Base-by-base conservation (phyloP, 2,888 invertebrate genomes). In the Ornithoptera priamus region DNA sequence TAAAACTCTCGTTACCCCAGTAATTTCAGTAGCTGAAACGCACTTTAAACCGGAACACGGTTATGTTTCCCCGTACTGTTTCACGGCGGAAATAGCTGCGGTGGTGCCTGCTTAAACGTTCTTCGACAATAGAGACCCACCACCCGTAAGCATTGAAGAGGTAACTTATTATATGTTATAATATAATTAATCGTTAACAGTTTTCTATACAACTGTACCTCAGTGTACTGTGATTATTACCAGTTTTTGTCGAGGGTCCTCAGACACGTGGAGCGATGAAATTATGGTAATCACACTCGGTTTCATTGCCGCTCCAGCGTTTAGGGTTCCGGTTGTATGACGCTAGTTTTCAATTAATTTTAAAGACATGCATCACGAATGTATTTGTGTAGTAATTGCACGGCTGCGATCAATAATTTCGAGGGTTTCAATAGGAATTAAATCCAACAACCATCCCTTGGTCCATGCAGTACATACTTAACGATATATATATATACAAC, bases 201-300 rank as follows among this genome's bases (percentile, higher is more conserved):
- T 84, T 85, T 67, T 77, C 74, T 72, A 20, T 64, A 42, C 72
- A 74, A 73, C 80, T 78, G 86, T 89, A 87, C 81, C 72, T 72
- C 83, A 76, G 78, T 82, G 85, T 85, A 85, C 86, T 80, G 87
- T 90, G 88, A 90, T 91, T 90, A 91, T 83, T 87, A 84, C 88
- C 89, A 89, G 88, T 91, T 92, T 92, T 92, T 92, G 88, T 90
- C 78, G 79, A 77, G 77, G 79, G 85, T 85, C 89, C 81, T 80
- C 85, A 84, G 90, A 91, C 90, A 92, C 91, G 90, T 92, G 91
- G 90, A 78, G 85, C 85, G 89, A 88, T 89, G 88, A 88, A 92
- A 92, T 92, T 91, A 92, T 90, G 89, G 89, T 92, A 92, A 92
- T 92, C 89, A 90, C 87, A 79, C 82, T 81, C 80, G 81, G 87